phyloP scores from a whole-genome alignment of 2,888 invertebrate species.

The Caenorhabditis macrosperma region DNA sequence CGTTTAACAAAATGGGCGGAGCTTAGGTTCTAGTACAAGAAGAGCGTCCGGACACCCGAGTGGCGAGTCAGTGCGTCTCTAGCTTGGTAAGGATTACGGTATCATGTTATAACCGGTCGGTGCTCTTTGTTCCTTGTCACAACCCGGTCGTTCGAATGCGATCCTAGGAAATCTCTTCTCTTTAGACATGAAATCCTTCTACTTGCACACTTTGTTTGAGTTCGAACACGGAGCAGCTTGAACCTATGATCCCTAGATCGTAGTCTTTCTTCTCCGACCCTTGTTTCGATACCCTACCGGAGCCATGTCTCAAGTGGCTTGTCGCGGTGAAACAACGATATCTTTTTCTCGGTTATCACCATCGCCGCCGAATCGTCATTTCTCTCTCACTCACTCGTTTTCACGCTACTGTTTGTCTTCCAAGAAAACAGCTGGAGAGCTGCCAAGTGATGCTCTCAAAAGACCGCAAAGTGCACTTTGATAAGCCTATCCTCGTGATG shows the following conservation, averaged over 20 bases:
- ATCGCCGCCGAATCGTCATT: not conserved
- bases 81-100: constrained; percentile 17
- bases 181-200: not conserved
- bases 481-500: constrained; percentile 36
- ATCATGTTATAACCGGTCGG: constrained; percentile 24
- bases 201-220: not conserved
- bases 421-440: constrained; percentile 56
- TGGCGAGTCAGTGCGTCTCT: constrained; percentile 5
- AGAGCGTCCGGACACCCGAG: not conserved
- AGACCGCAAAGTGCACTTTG: constrained; percentile 43
- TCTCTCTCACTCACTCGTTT: constrained; percentile 20
- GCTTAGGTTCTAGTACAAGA: constrained; percentile 16
- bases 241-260: constrained; percentile 40
- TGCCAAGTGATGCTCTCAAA: constrained; percentile 34
- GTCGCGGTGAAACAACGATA: constrained; percentile 28
- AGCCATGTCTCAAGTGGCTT: constrained; percentile 41
- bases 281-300: constrained; percentile 15
- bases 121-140: constrained; percentile 6
- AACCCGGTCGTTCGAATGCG: not conserved
- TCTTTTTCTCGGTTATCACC: constrained; percentile 9
- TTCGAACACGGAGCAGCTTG: not conserved
- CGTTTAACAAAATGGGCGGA: constrained; percentile 26
- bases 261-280: constrained; percentile 23
- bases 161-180: too few relatives aligned
- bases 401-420: constrained; percentile 47